Evolutionary conservation across 2,888 invertebrate species (phyloP), one percentile per base, ranked within the genome.

Genomic region (Brenthis ino): DNA sequence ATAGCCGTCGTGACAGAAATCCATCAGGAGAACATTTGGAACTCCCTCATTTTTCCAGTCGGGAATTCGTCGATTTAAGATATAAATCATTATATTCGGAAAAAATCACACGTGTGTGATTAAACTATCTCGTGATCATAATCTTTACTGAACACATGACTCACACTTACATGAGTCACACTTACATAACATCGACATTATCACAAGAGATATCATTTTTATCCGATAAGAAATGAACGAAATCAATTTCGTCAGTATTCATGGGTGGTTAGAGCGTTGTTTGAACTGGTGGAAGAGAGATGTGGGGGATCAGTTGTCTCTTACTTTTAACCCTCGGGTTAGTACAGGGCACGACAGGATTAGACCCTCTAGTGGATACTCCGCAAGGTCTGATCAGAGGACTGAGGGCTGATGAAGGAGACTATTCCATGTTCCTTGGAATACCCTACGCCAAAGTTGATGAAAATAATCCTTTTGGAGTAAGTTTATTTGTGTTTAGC

Each of bases 331-430:
- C 73, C 37, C 14, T 63, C 11, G 43, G 54, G 12, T 11, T 57
- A 48, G 64, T 54, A 53, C 20, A 55, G 43, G 57, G 58, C 12
- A 58, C 55, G 43, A 54, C 63, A 8, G 76, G 83, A 24, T 70
- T 83, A 60, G 83, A 83, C 57, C 87, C 85, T 1, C 67, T 87
- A 56, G 87, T 86, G 6, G 76, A 82, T 20, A 80, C 85, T 0
- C 79, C 80, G 64, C 68, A 79, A 6, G 87, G 87, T 0, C 67
- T 81, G 54, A 82, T 87, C 43, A 76, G 81, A 50, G 84, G 84
- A 6, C 47, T 78, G 4, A 70, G 47, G 6, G 79, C 81, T 28
- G 65, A 71, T 24, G 80, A 82, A 70, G 79, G 82, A 6, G 78
- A 80, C 33, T 84, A 83, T 66, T 70, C 70, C 4, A 82, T 78